Evolutionary conservation across 2,888 invertebrate species (phyloP), one percentile per base, ranked within the genome.

Genomic region (Petrolisthes manimaculis): DNA sequence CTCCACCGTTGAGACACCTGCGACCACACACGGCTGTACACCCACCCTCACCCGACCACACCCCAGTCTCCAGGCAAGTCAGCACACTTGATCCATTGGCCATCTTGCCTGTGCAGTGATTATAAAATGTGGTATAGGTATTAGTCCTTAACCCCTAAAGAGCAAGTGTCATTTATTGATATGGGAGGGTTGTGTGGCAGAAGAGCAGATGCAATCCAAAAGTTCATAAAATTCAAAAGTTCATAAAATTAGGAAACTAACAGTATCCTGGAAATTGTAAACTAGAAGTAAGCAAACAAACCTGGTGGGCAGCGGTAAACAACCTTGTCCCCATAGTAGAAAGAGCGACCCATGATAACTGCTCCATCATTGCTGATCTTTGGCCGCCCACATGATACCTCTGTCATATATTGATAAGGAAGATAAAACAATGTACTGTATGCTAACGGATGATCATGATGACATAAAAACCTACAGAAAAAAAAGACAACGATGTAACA

Each of bases 291-390:
- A 1, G 51, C 24, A n/a, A n/a, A 86, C 89, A 69, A 24, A 90
- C 90, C 90, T 74, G 90, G 75, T 14, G 91, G 91, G 79, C 91
- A 91, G 54, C 86, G 86, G 54, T 89, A 88, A 9, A 82, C 74
- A 4, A 91, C 91, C 67, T 81, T 86, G 37, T 91, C 91, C n/a
- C 82, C 86, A 78, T 89, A 90, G 85, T 91, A 91, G 80, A 89
- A 90, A 37, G 89, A 91, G 37, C 91, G 81, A 5, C 91, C 91
- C 21, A 88, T 79, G 53, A 91, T 83, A 24, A 90, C 84, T 9
- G 84, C 88, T 5, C 91, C 91, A 12, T 88, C 83, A 8, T 37
- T 86, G 83, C 89, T 91, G n/a, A 91, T 55, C 77, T 80, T 88
- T 6, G 91, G 91, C 8, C 89, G 80, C 5, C 91, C 91, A 80